These are phyloP conservation scores for Chamaea fasciata DNA, from an alignment of 2,113 vertebrate species.

Conservation along the genomic window DNA sequence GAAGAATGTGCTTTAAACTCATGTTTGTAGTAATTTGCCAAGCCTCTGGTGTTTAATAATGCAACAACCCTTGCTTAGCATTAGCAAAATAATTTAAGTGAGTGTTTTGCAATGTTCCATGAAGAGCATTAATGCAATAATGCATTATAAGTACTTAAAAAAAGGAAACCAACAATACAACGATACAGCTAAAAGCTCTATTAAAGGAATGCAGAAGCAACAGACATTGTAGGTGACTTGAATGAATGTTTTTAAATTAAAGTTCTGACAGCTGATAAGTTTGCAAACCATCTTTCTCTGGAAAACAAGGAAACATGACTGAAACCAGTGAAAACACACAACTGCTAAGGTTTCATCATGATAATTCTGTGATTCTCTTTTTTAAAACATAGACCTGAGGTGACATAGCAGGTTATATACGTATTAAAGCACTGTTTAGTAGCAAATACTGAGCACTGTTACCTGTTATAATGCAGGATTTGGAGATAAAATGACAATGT, in stretches of 20 bases:
- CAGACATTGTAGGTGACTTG: neutral
- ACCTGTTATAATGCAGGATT: neutral
- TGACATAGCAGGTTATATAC: neutral
- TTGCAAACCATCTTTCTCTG: neutral
- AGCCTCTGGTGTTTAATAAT: constrained; percentile 59
- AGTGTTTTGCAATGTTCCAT: constrained; percentile 59
- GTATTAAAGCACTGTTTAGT: neutral
- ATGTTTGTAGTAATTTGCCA: constrained; percentile 27
- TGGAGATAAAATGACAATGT: neutral
- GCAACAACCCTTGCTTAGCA: constrained; percentile 51
- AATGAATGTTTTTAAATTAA: constrained; percentile 38
- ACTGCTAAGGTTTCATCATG: neutral
- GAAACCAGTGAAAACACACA: neutral
- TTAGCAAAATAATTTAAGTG: constrained; percentile 58
- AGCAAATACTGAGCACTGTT: rapidly evolving
- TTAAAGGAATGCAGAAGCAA: constrained; percentile 17
- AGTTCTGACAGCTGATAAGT: neutral
- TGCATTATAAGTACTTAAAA: constrained; percentile 43
- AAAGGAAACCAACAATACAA: constrained; percentile 15
- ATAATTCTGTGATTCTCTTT: neutral
- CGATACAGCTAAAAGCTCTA: constrained; percentile 28
- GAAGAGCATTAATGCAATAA: constrained; percentile 66
- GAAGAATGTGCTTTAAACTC: constrained; percentile 31
- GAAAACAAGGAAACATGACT: neutral
- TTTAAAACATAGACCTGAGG: neutral